A percentile compares a stretch with the other conserved stretches of the same genome.
Conservation (phyloP, 1,140 invertebrate species). For the Heliconius congener region DNA sequence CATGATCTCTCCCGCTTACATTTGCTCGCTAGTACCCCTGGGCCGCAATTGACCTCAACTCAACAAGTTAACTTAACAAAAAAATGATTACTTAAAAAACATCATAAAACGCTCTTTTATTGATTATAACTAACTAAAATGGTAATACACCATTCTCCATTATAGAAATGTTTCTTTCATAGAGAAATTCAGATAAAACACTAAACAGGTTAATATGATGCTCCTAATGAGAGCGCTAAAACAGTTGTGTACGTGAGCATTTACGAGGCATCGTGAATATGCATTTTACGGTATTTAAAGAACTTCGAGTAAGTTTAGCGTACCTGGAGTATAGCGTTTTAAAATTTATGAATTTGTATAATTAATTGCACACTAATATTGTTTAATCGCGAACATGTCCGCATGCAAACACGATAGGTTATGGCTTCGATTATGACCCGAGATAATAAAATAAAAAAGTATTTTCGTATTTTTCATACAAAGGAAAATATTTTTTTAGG, state of each 20-base stretch:
- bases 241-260: conserved; percentile 19
- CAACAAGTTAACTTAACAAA: too few relatives aligned
- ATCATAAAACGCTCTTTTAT: background rate
- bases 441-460: too few relatives aligned
- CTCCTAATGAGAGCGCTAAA: conserved; percentile 17
- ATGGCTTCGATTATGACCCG: too few relatives aligned
- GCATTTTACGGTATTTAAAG: conserved; percentile 1
- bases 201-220: conserved; percentile 14
- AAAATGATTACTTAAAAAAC: too few relatives aligned
- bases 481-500: too few relatives aligned
- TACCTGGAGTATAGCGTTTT: background rate
- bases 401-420: too few relatives aligned
- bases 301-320: conserved; percentile 8
- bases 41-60: too few relatives aligned
- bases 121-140: background rate
- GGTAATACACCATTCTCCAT: background rate
- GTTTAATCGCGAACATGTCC: too few relatives aligned
- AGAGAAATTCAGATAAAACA: conserved; percentile 12
- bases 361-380: too few relatives aligned
- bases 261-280: conserved; percentile 5
- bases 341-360: background rate
- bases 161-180: background rate
- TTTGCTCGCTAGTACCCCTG: too few relatives aligned
- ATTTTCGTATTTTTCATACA: too few relatives aligned
- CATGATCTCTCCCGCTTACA: too few relatives aligned